Evolutionary conservation across 2,797 vertebrate genomes (phyloP), one percentile per base, ranked within the genome.

Genomic region (Nannoperca australis): DNA sequence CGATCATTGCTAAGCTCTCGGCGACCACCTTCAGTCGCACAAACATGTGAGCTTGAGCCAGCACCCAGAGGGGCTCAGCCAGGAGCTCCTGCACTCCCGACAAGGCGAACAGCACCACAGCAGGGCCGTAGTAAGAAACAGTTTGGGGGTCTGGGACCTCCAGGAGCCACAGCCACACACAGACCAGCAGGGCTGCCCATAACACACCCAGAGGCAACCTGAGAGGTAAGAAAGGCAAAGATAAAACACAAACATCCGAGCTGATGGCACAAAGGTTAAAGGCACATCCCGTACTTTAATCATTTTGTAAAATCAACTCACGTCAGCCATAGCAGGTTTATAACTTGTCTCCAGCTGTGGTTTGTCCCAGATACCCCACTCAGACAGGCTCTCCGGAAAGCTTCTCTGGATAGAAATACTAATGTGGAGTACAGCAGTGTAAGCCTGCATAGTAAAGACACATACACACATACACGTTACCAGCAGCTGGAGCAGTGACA

Each of bases 291-390:
- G 5, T 5, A 11, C n/a, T 3, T 3, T 14, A 34, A 15, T 32
- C 1, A 32, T 30, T 12, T 40, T 22, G 17, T n/a, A n/a, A 34
- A 58, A 30, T 27, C 3, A 73, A 93, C 97, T 96, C 91, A 99
- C 98, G 95, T 97, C 79, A 99, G 88, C 98, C 98, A 99, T 27
- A 99, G 81, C 0, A 99, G 95, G 90, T 99, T 98, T 85, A 99
- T 91, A 27, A 96, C 95, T 92, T 97, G 96, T 86, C 93, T 96
- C 98, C 98, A 99, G 84, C 96, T 97, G 86, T 95, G 94, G 82
- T 94, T 92, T 83, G 88, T 87, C 87, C 95, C 91, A 3, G 94
- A 30, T 1, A 92, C 92, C 15, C 95, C 95, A 71, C 97, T 99
- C 76, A 99, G 89, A 91, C 98, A 99, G 24, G 98, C 97, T 93